A percentile compares a stretch with the other conserved stretches of the same genome.
phyloP scores from a whole-genome alignment of 1,140 invertebrate species.

The Bombus huntii region DNA sequence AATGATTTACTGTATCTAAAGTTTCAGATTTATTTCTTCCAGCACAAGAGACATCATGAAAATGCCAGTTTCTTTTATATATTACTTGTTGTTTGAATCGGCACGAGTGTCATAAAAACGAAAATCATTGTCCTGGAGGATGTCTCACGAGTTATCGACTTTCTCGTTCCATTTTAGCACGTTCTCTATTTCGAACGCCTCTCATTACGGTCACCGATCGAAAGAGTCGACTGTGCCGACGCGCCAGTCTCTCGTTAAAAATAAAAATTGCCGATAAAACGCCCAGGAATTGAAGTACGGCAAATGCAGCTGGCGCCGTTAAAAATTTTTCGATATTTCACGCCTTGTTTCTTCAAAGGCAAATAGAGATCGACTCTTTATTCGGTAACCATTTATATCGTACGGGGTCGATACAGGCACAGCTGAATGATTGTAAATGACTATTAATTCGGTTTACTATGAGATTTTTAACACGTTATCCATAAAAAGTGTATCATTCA shows the following conservation, averaged over 20 bases:
- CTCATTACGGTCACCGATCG: background rate
- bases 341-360: background rate
- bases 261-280: constrained; percentile 22
- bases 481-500: background rate
- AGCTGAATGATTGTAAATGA: background rate
- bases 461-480: background rate
- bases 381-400: no score
- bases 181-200: background rate
- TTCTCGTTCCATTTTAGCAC: background rate
- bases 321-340: background rate
- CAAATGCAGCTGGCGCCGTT: no score
- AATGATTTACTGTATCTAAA: no score
- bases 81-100: background rate
- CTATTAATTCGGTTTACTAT: background rate
- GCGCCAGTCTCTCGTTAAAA: background rate
- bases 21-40: no score
- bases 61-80: background rate
- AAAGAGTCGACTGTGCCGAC: no score
- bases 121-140: background rate
- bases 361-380: background rate
- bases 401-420: background rate
- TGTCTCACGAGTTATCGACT: background rate
- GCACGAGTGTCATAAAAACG: background rate
- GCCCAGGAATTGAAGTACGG: background rate
- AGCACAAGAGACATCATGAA: no score